Conservation (phyloP, 2,888 invertebrate species). For the Eucera pruinosa region DNA sequence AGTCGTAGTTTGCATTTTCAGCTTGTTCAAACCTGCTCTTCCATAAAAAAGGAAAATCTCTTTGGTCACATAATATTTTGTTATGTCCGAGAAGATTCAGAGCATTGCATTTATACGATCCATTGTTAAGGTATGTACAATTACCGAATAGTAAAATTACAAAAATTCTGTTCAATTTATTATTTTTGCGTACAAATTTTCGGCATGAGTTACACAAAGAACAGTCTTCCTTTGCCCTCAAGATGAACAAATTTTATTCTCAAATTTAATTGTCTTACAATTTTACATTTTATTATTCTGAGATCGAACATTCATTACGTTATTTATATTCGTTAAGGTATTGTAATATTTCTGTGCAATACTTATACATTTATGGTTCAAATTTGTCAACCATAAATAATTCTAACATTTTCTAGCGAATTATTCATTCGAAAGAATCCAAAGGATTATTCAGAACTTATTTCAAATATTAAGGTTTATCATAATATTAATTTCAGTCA, state of each 20-base stretch:
- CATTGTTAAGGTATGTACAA: no score
- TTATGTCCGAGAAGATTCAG: background rate
- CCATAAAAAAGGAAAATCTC: background rate
- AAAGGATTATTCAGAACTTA: background rate
- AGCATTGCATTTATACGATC: no score
- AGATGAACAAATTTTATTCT: background rate
- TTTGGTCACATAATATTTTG: background rate
- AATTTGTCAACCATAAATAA: background rate
- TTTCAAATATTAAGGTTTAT: background rate
- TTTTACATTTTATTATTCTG: no score
- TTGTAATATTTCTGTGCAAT: no score
- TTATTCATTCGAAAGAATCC: background rate
- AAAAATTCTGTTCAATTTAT: no score
- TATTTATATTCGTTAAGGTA: no score
- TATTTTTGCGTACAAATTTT: background rate
- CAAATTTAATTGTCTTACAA: no score
- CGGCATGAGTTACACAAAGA: background rate
- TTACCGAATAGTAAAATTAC: no score
- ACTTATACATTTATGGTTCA: no score
- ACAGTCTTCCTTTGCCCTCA: background rate
- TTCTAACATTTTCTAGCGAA: background rate
- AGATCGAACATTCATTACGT: background rate
- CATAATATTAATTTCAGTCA: no score
- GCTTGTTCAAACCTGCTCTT: slow-evolving; percentile 29
- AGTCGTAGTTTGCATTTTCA: slow-evolving; percentile 46